Evolutionary conservation across 1,140 invertebrate species (phyloP).

Genomic region (Leptonema lineaticorne): DNA sequence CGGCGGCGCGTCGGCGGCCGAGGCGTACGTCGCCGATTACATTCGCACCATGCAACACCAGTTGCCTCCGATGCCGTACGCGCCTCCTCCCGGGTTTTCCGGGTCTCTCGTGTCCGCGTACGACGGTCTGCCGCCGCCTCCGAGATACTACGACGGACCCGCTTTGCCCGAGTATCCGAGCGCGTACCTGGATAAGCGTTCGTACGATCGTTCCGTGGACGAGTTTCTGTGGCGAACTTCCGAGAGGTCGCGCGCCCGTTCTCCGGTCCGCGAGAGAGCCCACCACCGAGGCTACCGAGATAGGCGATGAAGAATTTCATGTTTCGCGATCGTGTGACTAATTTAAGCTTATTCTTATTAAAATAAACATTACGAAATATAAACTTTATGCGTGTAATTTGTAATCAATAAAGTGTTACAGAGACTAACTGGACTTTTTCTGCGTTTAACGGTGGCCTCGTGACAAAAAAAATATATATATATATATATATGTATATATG

Average conservation of each 20-base stretch:
- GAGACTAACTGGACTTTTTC: slow-evolving; percentile 39
- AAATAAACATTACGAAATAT: slow-evolving; percentile 29
- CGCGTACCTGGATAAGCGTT: slow-evolving; percentile 67
- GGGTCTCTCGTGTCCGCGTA: slow-evolving; percentile 61
- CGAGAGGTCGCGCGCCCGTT: slow-evolving; percentile 59
- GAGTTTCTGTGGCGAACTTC: slow-evolving; percentile 85
- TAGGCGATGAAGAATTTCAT: slow-evolving; percentile 45
- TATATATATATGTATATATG: too few species aligned
- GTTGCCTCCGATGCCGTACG: slow-evolving; percentile 71
- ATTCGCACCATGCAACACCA: slow-evolving; percentile 81
- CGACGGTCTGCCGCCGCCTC: slow-evolving; percentile 70
- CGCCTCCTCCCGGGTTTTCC: slow-evolving; percentile 63
- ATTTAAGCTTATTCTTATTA: slow-evolving; percentile 14
- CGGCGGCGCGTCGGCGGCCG: slow-evolving; percentile 63
- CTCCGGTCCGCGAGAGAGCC: slow-evolving; percentile 59
- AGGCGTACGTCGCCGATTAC: slow-evolving; percentile 75
- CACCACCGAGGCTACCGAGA: slow-evolving; percentile 54
- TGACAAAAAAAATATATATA: too few species aligned
- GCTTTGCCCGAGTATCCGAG: slow-evolving; percentile 58
- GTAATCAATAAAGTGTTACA: slow-evolving; percentile 41
- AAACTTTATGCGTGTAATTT: slow-evolving; percentile 33
- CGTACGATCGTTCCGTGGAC: slow-evolving; percentile 87
- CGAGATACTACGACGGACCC: slow-evolving; percentile 77
- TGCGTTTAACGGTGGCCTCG: slow-evolving; percentile 9
- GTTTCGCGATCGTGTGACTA: not conserved